Conservation (phyloP, 2,797 vertebrate species). For the Mus caroli region DNA sequence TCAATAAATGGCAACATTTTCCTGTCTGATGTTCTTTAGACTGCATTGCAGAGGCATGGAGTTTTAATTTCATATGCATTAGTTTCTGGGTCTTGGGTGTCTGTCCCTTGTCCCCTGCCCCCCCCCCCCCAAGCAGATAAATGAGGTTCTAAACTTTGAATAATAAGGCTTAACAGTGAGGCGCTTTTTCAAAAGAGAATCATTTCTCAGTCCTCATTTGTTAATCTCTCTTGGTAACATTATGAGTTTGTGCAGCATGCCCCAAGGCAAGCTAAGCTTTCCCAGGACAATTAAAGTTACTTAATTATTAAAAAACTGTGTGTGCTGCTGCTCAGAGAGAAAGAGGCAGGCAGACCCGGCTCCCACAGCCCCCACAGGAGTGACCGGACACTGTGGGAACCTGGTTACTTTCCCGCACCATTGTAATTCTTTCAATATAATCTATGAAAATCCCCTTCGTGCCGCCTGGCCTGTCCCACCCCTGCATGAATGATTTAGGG, state of each 20-base stretch:
- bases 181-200: slow-evolving; percentile 89
- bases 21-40: slow-evolving; percentile 55
- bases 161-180: slow-evolving; percentile 87
- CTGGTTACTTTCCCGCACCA: slow-evolving; percentile 77
- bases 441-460: slow-evolving; percentile 89
- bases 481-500: slow-evolving; percentile 87
- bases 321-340: slow-evolving; percentile 87
- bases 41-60: slow-evolving; percentile 25
- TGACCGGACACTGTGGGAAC: slow-evolving; percentile 92
- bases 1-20: slow-evolving; percentile 71
- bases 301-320: slow-evolving; percentile 92
- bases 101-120: not conserved
- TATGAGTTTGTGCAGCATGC: slow-evolving; percentile 93
- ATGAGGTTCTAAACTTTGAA: slow-evolving; percentile 87
- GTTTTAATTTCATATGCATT: slow-evolving; percentile 71
- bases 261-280: slow-evolving; percentile 93
- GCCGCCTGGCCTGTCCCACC: slow-evolving; percentile 76
- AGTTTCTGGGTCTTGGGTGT: slow-evolving; percentile 56
- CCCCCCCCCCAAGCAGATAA: slow-evolving; percentile 78
- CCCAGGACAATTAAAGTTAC: slow-evolving; percentile 99
- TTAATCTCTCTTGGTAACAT: slow-evolving; percentile 95
- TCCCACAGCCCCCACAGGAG: slow-evolving; percentile 90
- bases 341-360: slow-evolving; percentile 87
- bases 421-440: slow-evolving; percentile 89
- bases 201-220: slow-evolving; percentile 91